Evolutionary conservation across 2,888 invertebrate species (phyloP), one percentile per base, ranked within the genome.

Genomic region (Ochropleura plecta): DNA sequence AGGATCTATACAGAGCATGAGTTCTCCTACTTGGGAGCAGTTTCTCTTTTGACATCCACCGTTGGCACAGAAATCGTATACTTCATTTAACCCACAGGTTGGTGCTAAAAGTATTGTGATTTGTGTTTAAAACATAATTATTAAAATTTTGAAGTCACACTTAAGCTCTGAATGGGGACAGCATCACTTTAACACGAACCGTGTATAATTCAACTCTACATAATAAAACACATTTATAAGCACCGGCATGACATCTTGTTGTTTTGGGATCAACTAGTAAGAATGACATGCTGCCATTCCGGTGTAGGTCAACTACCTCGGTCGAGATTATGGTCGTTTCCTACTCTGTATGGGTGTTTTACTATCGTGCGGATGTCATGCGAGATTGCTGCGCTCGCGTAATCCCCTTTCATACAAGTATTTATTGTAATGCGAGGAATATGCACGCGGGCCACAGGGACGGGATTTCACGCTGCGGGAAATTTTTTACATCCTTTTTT

Each of bases 31-130:
- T 71, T 90, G 85, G 0, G 89, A 82, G 67, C 92, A 92, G 20
- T 88, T 86, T 62, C 83, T 84, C 51, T 80, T 89, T 6, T 86
- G 85, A 78, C 91, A 91, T 48, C 91, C 92, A 18, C 90, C 89
- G 49, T 91, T 91, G 0, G 82, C 84, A 30, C 92, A 92, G 0
- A 30, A 55, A 42, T 81, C 81, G 63, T 81, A 87, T 12, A 85
- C 79, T 83, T 91, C 91, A 57, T 90, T 82, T 8, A 16, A 18
- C 14, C 81, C 82, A 51, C 90, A 90, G 30, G 46, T 53, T 7
- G 73, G 72, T 3, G 86, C 89, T 90, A n/a, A 44, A 80, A 62
- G n/a, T 49, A 68, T 5, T 46, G 0, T 7, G 12, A 59, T 42
- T 59, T 20, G 1, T n/a, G 10, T 60, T 18, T 14, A 57, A 57